Evolutionary conservation across 2,113 vertebrate genomes (phyloP).

Genomic region (Tenrec ecaudatus): DNA sequence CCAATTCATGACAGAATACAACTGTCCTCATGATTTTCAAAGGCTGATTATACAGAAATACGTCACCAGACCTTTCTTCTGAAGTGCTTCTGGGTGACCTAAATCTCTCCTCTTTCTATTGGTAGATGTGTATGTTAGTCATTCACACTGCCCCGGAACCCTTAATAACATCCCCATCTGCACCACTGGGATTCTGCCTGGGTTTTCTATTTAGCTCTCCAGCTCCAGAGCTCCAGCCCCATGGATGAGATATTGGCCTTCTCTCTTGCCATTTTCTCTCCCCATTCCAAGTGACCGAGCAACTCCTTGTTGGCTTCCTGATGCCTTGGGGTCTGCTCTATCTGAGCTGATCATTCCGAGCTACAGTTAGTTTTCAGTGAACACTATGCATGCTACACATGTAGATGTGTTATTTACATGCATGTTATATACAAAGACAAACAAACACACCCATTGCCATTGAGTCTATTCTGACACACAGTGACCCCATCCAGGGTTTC

Average conservation of each 20-base stretch:
- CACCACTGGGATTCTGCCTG: background rate
- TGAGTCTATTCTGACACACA: too few species aligned
- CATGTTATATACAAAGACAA: too few species aligned
- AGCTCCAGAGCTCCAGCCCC: background rate
- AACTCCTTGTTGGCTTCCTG: background rate
- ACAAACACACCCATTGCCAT: too few species aligned
- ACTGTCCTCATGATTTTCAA: background rate
- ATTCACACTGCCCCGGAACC: background rate
- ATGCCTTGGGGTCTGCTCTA: background rate
- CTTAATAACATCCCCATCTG: background rate
- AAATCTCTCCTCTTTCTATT: background rate
- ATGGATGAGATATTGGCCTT: fast-evolving
- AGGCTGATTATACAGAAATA: background rate
- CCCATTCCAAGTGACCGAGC: background rate
- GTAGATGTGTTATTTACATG: too few species aligned
- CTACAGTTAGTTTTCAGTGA: background rate
- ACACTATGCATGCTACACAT: too few species aligned
- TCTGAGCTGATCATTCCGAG: background rate
- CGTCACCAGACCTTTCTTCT: background rate
- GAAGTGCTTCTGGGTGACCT: background rate
- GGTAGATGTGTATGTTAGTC: background rate
- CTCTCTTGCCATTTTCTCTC: background rate
- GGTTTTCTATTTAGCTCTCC: background rate
- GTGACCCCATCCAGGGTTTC: too few species aligned
- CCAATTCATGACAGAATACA: background rate